Evolutionary conservation across 2,113 vertebrate species (phyloP).

Genomic region (Upupa epops): DNA sequence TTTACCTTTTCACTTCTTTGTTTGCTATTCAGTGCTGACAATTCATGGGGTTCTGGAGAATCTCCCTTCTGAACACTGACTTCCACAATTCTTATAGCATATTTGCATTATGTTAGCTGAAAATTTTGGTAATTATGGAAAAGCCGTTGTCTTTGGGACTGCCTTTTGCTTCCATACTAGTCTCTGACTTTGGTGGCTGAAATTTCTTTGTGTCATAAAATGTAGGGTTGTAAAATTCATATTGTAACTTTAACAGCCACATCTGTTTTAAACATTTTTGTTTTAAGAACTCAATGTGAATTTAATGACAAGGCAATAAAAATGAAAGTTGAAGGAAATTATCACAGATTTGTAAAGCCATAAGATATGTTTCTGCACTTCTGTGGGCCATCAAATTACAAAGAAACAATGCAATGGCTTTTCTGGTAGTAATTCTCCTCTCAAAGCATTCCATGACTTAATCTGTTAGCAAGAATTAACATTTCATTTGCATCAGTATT

Average conservation of each 20-base stretch:
- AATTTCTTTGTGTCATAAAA: conserved; percentile 81
- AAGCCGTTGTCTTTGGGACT: conserved; percentile 22
- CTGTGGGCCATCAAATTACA: conserved; percentile 77
- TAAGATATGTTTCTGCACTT: conserved; percentile 78
- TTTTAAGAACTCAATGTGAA: conserved; percentile 83
- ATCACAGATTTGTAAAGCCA: conserved; percentile 85
- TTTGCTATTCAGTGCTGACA: not conserved
- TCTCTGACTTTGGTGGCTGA: conserved; percentile 73
- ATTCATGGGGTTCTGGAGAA: not conserved
- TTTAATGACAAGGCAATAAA: conserved; percentile 82
- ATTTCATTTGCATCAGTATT: conserved; percentile 65
- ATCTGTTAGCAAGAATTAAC: conserved; percentile 71
- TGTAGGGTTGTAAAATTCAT: conserved; percentile 80
- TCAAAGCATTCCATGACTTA: conserved; percentile 70
- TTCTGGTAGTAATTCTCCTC: conserved; percentile 67
- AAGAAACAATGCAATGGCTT: conserved; percentile 73
- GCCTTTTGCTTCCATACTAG: conserved; percentile 58
- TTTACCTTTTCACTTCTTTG: not conserved
- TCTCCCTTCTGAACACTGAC: not conserved
- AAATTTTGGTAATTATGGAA: conserved; percentile 7
- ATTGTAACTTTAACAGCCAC: conserved; percentile 85
- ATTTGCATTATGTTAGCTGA: not conserved
- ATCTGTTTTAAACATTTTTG: conserved; percentile 86
- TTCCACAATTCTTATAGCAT: not conserved
- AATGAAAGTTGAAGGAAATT: conserved; percentile 85